Conservation (phyloP, 2,888 invertebrate genomes). For the Eupeodes luniger region DNA sequence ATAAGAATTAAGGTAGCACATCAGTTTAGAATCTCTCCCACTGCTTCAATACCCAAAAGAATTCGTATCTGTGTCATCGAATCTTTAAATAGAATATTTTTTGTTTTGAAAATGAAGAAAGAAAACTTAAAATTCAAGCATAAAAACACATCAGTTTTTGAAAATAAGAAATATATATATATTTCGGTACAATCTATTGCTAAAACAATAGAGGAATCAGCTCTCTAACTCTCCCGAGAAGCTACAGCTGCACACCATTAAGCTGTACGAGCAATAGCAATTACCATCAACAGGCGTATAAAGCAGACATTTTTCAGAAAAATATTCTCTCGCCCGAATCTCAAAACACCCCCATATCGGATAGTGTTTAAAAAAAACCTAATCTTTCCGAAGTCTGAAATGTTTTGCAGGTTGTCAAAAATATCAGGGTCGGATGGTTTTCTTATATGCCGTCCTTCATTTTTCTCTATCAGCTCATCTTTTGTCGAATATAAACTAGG, state of each 20-base stretch:
- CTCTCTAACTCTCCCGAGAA: constrained; percentile 2
- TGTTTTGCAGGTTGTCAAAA: constrained; percentile 67
- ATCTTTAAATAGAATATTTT: constrained; percentile 78
- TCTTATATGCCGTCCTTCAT: constrained; percentile 49
- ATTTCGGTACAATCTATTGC: constrained; percentile 22
- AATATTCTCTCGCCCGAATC: constrained; percentile 18
- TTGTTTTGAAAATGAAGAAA: constrained; percentile 52
- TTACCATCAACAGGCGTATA: constrained; percentile 20
- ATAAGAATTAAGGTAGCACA: constrained; percentile 23
- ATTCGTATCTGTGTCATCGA: constrained; percentile 82
- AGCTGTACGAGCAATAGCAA: not conserved
- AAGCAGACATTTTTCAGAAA: constrained; percentile 13
- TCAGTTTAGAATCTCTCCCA: constrained; percentile 49
- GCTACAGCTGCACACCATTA: constrained; percentile 11
- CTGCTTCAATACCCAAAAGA: constrained; percentile 59
- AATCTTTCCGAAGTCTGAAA: constrained; percentile 43
- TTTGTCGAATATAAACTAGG: constrained; percentile 43
- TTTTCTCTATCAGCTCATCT: constrained; percentile 23
- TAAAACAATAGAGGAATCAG: not conserved
- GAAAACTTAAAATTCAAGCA: constrained; percentile 31
- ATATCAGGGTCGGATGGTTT: constrained; percentile 69
- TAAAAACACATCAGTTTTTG: constrained; percentile 47
- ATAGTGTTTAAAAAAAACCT: constrained; percentile 47
- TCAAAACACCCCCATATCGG: constrained; percentile 63
- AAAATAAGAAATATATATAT: constrained; percentile 22